Base-by-base conservation (phyloP, 2,113 vertebrate species). In the Perca fluviatilis region DNA sequence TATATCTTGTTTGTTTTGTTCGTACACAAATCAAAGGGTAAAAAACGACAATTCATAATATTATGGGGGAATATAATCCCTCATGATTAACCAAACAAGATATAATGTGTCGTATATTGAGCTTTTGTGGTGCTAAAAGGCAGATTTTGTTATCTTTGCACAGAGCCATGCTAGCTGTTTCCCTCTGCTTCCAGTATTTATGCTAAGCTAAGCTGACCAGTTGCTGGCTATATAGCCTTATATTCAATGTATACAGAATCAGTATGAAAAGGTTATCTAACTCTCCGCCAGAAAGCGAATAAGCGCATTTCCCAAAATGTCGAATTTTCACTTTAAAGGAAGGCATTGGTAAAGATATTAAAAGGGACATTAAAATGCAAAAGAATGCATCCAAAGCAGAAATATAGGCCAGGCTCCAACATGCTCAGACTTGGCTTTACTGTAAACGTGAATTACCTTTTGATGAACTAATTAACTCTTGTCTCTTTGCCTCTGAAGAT, bases 401-500 rank as follows among this genome's bases (percentile, higher is more conserved):
- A 80, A 80, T 70, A 7, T 61, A 77, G 68, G 40, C 53, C 57
- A 76, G 40, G n/a, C 36, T 63, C 3, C 19, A 12, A 19, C 14
- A 36, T 40, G 0, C 19, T n/a, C 66, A 25, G 13, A 30, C 23
- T 66, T 51, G 67, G 50, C 68, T 43, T 61, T 51, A 62, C 18
- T 66, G 19, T 72, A 40, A 66, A 81, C 56, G 80, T 3, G 6
- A 56, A 23, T 47, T 8, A 25, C 2, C 21, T 50, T 70, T 15
- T 51, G 16, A 62, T 57, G 8, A 71, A 62, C 53, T 77, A 61
- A 66, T 27, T 51, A 65, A 23, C 3, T 66, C 33, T 40, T 13
- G 16, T 84, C 16, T 88, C 25, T 79, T 43, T 83, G 30, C 47
- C 11, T 74, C 64, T 54, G 40, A 82, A 96, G 96, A 96, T 27